phyloP scores from a whole-genome alignment of 2,888 invertebrate species.

The Pilophorus perplexus region DNA sequence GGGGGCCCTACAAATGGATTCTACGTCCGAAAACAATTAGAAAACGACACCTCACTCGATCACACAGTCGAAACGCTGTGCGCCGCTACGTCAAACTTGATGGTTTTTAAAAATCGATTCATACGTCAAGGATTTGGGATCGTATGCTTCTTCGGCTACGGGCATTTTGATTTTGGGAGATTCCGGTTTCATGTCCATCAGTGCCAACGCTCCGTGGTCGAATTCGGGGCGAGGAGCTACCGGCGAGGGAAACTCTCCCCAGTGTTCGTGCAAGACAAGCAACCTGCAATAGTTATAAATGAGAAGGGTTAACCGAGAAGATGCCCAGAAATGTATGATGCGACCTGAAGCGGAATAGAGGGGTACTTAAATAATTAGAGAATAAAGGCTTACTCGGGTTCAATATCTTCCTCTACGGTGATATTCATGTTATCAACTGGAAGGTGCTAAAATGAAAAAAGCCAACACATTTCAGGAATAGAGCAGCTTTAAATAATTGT shows the following conservation, averaged over 20 bases:
- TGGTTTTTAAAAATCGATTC: too few species aligned
- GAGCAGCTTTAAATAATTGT: too few species aligned
- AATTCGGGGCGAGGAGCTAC: background rate
- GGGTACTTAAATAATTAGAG: background rate
- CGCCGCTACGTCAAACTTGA: too few species aligned
- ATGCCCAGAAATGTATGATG: too few species aligned
- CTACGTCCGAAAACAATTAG: too few species aligned
- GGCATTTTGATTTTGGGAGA: constrained; percentile 17
- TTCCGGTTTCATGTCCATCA: constrained; percentile 26
- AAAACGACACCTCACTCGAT: too few species aligned
- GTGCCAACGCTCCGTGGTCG: constrained; percentile 5
- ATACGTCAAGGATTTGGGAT: constrained; percentile 21
- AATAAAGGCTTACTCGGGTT: constrained; percentile 12
- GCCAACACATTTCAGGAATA: too few species aligned
- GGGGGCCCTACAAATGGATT: too few species aligned
- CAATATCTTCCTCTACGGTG: constrained; percentile 20
- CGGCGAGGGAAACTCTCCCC: constrained; percentile 15
- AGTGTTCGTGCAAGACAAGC: constrained; percentile 19
- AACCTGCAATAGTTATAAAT: background rate
- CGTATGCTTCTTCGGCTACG: constrained; percentile 8
- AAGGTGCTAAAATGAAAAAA: too few species aligned
- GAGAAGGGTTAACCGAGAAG: background rate
- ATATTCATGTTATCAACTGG: constrained; percentile 36
- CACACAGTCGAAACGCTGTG: too few species aligned
- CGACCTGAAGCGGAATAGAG: background rate